phyloP scores from a whole-genome alignment of 2,113 vertebrate genomes.

The Silurus asotus region DNA sequence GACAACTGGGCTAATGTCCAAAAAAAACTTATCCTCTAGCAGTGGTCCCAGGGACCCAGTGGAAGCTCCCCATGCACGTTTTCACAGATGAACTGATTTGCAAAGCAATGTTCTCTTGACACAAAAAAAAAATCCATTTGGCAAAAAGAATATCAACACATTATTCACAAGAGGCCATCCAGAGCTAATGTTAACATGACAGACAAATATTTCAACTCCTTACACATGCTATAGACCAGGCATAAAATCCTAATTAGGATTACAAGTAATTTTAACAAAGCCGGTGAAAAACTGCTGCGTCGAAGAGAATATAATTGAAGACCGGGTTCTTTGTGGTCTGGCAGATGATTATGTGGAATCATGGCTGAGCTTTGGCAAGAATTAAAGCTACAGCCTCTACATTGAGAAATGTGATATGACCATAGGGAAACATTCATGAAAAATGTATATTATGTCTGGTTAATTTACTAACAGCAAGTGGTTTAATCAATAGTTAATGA shows the following conservation, averaged over 20 bases:
- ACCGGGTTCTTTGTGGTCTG: slow-evolving; percentile 12
- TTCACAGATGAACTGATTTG: not conserved
- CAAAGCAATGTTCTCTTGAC: slow-evolving; percentile 8
- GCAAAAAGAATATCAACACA: slow-evolving; percentile 15
- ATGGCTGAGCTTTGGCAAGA: slow-evolving; percentile 10
- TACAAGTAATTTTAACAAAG: slow-evolving; percentile 21
- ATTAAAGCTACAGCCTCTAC: not conserved
- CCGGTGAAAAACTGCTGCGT: slow-evolving; percentile 20
- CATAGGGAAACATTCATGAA: slow-evolving; percentile 25
- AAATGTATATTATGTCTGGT: slow-evolving; percentile 14
- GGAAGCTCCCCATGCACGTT: not conserved
- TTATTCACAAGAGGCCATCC: not conserved
- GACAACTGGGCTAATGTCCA: not conserved
- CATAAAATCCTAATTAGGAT: slow-evolving; percentile 20
- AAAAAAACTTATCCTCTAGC: not conserved
- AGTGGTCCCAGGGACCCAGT: not conserved
- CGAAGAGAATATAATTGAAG: not conserved
- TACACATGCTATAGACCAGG: not conserved
- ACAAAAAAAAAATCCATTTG: slow-evolving; percentile 7
- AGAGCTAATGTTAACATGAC: not conserved
- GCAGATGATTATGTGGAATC: slow-evolving; percentile 32
- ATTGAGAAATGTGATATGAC: slow-evolving; percentile 8
- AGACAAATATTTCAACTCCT: slow-evolving; percentile 2
- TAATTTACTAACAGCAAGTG: slow-evolving; percentile 1
- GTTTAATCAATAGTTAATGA: slow-evolving; percentile 35